Evolutionary conservation across 2,113 vertebrate species (phyloP).

Genomic region (Ifrita kowaldi): DNA sequence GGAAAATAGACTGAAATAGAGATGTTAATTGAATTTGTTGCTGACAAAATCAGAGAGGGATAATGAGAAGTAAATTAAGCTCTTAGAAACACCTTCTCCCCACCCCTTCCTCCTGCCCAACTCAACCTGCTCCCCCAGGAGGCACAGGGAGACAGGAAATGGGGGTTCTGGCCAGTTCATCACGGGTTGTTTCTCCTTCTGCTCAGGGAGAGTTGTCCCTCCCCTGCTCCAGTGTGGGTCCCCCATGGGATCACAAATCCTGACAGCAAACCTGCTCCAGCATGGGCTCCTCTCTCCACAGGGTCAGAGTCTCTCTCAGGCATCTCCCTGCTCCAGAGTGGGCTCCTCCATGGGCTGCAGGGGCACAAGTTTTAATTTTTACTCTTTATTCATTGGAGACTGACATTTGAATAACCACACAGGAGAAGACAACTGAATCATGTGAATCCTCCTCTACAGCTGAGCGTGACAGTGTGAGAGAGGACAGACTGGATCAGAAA

Average conservation of each 20-base stretch:
- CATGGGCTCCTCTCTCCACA: background rate
- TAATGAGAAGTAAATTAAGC: background rate
- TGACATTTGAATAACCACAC: background rate
- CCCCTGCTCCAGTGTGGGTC: background rate
- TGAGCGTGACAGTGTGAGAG: rapidly evolving
- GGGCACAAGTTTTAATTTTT: background rate
- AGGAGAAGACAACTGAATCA: background rate
- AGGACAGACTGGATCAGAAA: background rate
- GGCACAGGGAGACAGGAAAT: background rate
- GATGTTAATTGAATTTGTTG: background rate
- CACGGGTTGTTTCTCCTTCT: background rate
- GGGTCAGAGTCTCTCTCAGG: background rate
- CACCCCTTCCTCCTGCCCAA: background rate
- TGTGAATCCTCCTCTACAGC: background rate
- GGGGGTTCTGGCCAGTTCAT: background rate
- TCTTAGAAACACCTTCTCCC: background rate
- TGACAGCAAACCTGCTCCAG: background rate
- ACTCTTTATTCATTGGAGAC: background rate
- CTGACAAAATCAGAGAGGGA: background rate
- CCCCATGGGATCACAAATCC: background rate
- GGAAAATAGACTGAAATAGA: background rate
- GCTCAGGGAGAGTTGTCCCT: background rate
- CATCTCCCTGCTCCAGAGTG: background rate
- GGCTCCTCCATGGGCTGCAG: background rate
- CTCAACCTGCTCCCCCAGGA: background rate